These are phyloP conservation scores for Vulpes vulpes DNA, from an alignment of 2,113 vertebrate genomes.

Conservation along the genomic window DNA sequence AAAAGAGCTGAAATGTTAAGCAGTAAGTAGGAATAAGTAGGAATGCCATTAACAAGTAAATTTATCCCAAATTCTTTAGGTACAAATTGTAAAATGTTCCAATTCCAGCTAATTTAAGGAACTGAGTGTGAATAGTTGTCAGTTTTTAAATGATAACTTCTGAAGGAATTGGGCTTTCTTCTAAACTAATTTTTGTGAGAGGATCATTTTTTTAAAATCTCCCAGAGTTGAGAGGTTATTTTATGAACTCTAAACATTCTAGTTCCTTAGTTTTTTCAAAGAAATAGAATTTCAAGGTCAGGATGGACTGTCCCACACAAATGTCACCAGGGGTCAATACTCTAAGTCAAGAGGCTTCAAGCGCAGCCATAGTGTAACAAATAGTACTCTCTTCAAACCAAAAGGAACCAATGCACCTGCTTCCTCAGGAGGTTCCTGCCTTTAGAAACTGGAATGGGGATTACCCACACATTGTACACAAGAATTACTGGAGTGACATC, in stretches of 20 bases:
- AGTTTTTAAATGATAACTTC: conserved; percentile 56
- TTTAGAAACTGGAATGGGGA: conserved; percentile 32
- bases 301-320: neutral
- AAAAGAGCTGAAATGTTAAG: conserved; percentile 54
- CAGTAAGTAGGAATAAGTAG: conserved; percentile 31
- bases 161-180: conserved; percentile 45
- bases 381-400: conserved; percentile 5
- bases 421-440: neutral
- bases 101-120: conserved; percentile 59
- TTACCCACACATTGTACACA: conserved; percentile 23
- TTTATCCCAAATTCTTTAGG: conserved; percentile 53
- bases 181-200: conserved; percentile 22
- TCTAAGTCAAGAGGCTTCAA: neutral
- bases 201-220: conserved; percentile 19
- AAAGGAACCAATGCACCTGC: neutral
- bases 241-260: conserved; percentile 50
- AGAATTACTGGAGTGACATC: neutral
- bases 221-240: conserved; percentile 32
- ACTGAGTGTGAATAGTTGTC: conserved; percentile 9
- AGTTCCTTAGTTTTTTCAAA: conserved; percentile 50
- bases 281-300: neutral
- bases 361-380: neutral
- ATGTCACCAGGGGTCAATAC: neutral
- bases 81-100: conserved; percentile 30
- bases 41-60: neutral